Base-by-base conservation (phyloP, 2,113 vertebrate species). In the Podiceps cristatus region DNA sequence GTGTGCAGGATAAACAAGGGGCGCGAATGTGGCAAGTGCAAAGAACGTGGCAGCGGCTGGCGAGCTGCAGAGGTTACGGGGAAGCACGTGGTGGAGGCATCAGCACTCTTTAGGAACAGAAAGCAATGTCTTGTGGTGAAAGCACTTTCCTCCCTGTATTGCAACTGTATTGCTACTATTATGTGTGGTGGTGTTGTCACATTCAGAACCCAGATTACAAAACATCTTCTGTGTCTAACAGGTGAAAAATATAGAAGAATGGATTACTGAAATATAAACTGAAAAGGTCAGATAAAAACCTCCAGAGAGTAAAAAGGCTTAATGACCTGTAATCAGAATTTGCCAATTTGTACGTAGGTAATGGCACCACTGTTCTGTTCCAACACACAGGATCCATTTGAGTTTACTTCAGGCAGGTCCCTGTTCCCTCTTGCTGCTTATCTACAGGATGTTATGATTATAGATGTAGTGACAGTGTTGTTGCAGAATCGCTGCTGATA, bases 161-260 rank as follows among this genome's bases (percentile, higher is more conserved):
- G 47, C 31, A 28, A 7, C 59, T 24, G 8, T 60, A 13, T 50
- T 15, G 37, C 11, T n/a, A 3, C 62, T 49, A 0, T 44, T 50
- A 3, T 0, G 3, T 0, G 1, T 52, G 19, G 29, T 47, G 29
- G 0, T 33, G 9, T 33, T 66, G 72, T 72, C 35, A 18, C 58
- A 12, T 63, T 67, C 50, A 49, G 47, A 53, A 49, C 12, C 23
- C 44, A 44, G 44, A 22, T 35, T 59, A 28, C 45, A 73, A 64
- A 68, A 42, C 1, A 0, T 50, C 50, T 31, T 49, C 31, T 42
- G 11, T 66, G 28, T n/a, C 45, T 90, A 37, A 15, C 0, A 1
- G 45, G 58, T 86, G 75, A 55, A 15, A 66, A 56, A 31, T 45
- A 58, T 9, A 88, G 45, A 77, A 18, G 63, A 37, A 13, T 14